Conservation (phyloP, 2,888 invertebrate species). For the Cremastobaeus sp. region DNA sequence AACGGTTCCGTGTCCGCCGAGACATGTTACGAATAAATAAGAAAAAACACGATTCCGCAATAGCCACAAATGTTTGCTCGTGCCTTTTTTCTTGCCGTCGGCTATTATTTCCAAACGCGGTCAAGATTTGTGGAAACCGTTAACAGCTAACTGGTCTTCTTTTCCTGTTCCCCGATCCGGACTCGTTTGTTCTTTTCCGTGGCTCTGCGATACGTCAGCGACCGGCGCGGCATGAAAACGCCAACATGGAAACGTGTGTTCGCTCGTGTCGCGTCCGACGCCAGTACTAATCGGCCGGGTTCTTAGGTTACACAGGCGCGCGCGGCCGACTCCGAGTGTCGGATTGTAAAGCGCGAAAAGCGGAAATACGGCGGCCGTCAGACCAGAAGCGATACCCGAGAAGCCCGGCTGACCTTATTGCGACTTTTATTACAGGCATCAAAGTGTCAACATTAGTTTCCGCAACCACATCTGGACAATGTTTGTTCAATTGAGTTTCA, state of each 20-base stretch:
- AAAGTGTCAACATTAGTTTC: slow-evolving; percentile 53
- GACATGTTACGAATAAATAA: slow-evolving; percentile 56
- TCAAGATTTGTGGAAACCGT: slow-evolving; percentile 51
- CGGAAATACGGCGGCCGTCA: slow-evolving; percentile 31
- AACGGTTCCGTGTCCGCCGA: slow-evolving; percentile 41
- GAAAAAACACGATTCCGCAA: slow-evolving; percentile 48
- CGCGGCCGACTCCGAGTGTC: slow-evolving; percentile 18
- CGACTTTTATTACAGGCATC: slow-evolving; percentile 46
- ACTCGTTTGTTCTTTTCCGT: slow-evolving; percentile 42
- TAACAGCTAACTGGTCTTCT: slow-evolving; percentile 15
- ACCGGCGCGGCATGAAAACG: slow-evolving; percentile 33
- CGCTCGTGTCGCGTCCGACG: slow-evolving; percentile 39
- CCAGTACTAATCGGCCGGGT: slow-evolving; percentile 37
- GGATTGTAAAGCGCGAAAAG: slow-evolving; percentile 30
- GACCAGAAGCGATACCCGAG: slow-evolving; percentile 37
- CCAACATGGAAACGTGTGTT: slow-evolving; percentile 25
- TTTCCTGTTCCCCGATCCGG: neutral
- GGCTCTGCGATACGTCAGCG: slow-evolving; percentile 23
- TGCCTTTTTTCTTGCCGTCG: slow-evolving; percentile 19
- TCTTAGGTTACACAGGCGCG: slow-evolving; percentile 34
- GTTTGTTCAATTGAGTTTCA: slow-evolving; percentile 51
- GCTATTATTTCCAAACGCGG: slow-evolving; percentile 41
- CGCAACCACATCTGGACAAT: slow-evolving; percentile 55
- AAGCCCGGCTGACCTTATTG: slow-evolving; percentile 20
- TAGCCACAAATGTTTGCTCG: slow-evolving; percentile 50